These are phyloP conservation scores for Eupleurogrammus muticus DNA, from an alignment of 2,797 vertebrate genomes.

Conservation along the genomic window DNA sequence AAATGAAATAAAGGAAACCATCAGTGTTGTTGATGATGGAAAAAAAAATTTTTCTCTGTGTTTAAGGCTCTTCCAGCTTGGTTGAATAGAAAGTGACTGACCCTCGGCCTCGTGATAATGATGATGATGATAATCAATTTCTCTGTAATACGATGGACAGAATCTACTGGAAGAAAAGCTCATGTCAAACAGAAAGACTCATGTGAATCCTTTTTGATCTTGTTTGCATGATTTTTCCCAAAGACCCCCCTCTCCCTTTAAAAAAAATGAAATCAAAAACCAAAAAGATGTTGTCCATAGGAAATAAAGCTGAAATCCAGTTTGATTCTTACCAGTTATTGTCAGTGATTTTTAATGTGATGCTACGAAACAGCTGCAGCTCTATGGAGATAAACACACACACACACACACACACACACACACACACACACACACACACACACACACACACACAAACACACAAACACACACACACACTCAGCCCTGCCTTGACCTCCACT, in stretches of 20 bases:
- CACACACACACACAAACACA: conserved; percentile 11
- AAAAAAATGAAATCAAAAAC: conserved; percentile 56
- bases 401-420: neutral
- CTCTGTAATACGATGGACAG: conserved; percentile 43
- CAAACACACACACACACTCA: conserved; percentile 20
- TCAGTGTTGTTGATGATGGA: no score
- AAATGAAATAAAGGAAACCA: no score
- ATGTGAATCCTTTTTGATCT: conserved; percentile 42
- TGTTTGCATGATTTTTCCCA: conserved; percentile 78
- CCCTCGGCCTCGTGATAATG: conserved; percentile 11
- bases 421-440: conserved; percentile 32
- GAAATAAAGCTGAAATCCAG: conserved; percentile 73
- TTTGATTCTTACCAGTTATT: conserved; percentile 54
- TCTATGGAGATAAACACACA: no score
- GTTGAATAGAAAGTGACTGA: conserved; percentile 33
- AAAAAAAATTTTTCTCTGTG: no score
- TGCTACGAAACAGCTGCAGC: no score
- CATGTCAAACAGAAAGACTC: conserved; percentile 50
- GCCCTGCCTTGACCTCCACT: conserved; percentile 44
- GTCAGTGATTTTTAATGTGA: no score
- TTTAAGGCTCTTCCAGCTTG: neutral
- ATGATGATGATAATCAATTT: conserved; percentile 61
- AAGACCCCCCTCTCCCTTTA: conserved; percentile 27
- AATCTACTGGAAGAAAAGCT: conserved; percentile 14
- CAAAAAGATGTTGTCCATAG: conserved; percentile 58